phyloP scores from a whole-genome alignment of 2,113 vertebrate species.

The Rattus norvegicus region DNA sequence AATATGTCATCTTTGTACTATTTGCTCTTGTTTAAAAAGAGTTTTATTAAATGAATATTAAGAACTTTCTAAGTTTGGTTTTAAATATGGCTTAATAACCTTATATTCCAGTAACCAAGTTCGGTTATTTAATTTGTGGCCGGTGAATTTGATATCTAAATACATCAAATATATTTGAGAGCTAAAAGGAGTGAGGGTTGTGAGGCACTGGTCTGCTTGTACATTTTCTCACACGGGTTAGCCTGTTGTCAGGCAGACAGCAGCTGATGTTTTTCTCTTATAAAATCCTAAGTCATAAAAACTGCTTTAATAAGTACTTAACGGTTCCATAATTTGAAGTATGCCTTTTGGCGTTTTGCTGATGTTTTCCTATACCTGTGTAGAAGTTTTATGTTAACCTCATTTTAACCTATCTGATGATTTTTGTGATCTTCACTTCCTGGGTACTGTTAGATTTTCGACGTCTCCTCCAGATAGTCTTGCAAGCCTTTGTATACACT shows the following conservation, averaged over 20 bases:
- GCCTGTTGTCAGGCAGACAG: constrained; percentile 36
- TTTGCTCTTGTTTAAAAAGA: constrained; percentile 58
- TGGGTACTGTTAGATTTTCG: constrained; percentile 78
- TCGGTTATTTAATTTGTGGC: constrained; percentile 68
- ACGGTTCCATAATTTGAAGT: constrained; percentile 73
- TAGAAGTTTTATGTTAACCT: constrained; percentile 76
- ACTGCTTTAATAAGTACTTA: constrained; percentile 69
- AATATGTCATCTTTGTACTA: constrained; percentile 58
- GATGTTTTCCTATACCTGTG: constrained; percentile 83
- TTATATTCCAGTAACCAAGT: constrained; percentile 67
- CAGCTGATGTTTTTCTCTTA: constrained; percentile 58
- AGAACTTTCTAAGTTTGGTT: constrained; percentile 56
- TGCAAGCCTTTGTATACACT: constrained; percentile 59
- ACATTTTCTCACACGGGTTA: constrained; percentile 57
- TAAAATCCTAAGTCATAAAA: constrained; percentile 59
- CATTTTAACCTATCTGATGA: constrained; percentile 78
- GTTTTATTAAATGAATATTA: constrained; percentile 63
- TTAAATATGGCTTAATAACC: constrained; percentile 58
- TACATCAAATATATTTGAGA: background rate
- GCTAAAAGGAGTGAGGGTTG: constrained; percentile 31
- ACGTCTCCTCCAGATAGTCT: constrained; percentile 69
- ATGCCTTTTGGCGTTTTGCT: constrained; percentile 74
- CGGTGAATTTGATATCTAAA: constrained; percentile 64
- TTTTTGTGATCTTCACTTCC: constrained; percentile 80
- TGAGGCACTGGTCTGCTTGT: constrained; percentile 40